Evolutionary conservation across 1,140 invertebrate genomes (phyloP).

Genomic region (Helicoverpa armigera): DNA sequence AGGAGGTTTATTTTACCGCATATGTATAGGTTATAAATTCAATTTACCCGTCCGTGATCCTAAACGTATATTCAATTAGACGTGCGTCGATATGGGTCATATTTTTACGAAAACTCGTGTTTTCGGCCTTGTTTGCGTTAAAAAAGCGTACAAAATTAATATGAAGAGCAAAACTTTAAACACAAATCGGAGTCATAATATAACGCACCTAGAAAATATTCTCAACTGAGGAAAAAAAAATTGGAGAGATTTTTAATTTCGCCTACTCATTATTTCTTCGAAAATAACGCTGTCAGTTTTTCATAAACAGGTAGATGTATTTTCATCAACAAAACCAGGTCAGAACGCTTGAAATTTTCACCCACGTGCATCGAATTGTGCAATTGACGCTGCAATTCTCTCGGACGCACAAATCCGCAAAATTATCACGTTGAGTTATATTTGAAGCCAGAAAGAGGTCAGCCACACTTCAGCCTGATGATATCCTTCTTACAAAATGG

Average conservation of each 20-base stretch:
- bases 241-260: too few relatives aligned
- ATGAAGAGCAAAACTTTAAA: too few relatives aligned
- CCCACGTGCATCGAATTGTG: conserved; percentile 29
- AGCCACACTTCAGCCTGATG: conserved; percentile 16
- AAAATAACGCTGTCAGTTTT: not conserved
- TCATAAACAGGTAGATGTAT: not conserved
- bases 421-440: conserved; percentile 34
- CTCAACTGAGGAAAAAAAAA: too few relatives aligned
- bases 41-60: not conserved
- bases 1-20: not conserved
- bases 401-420: conserved; percentile 25
- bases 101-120: not conserved
- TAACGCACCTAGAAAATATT: too few relatives aligned
- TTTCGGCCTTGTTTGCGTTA: too few relatives aligned
- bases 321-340: conserved; percentile 17
- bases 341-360: conserved; percentile 18
- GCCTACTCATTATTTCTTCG: not conserved
- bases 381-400: conserved; percentile 33
- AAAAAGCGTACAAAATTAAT: too few relatives aligned
- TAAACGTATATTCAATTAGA: not conserved
- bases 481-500: conserved; percentile 16
- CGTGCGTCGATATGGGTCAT: not conserved
- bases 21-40: not conserved
- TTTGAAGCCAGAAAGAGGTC: conserved; percentile 28
- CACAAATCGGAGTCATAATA: too few relatives aligned